These are phyloP conservation scores for Apis laboriosa DNA, from an alignment of 1,140 invertebrate species.

Conservation along the genomic window DNA sequence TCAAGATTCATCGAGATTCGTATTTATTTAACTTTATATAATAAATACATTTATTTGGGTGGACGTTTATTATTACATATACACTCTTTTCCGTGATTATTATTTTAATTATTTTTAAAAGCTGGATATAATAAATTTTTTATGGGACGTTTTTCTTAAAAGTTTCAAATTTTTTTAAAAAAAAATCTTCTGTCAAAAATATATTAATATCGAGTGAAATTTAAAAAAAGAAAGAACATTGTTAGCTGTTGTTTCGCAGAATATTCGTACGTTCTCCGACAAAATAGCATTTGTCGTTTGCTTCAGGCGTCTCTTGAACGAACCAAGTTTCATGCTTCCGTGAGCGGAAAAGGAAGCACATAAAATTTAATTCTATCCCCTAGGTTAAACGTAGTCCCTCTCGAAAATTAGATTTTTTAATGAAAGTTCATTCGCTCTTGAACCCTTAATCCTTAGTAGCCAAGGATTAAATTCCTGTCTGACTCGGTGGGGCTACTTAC, in stretches of 20 bases:
- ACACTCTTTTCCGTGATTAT: too few relatives aligned
- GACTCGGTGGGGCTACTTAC: constrained; percentile 43
- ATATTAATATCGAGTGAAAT: too few relatives aligned
- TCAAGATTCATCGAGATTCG: too few relatives aligned
- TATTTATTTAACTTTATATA: too few relatives aligned
- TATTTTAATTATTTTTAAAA: too few relatives aligned
- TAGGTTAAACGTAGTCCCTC: constrained; percentile 59
- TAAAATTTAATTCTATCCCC: constrained; percentile 64
- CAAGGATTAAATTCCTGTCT: constrained; percentile 60
- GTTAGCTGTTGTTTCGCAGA: constrained; percentile 11
- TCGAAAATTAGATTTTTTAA: constrained; percentile 66
- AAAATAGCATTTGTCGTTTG: constrained; percentile 7
- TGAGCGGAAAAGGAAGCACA: constrained; percentile 60
- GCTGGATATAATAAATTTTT: too few relatives aligned
- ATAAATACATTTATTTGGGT: too few relatives aligned
- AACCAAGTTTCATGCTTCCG: constrained; percentile 56
- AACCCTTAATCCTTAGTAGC: constrained; percentile 45
- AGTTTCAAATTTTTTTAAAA: too few relatives aligned
- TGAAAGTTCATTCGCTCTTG: constrained; percentile 63
- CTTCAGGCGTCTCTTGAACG: constrained; percentile 27
- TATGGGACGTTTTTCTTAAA: too few relatives aligned
- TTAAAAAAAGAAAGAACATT: neutral
- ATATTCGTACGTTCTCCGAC: neutral
- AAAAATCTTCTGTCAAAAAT: too few relatives aligned
- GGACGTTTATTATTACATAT: too few relatives aligned